Percentiles rank a stretch among this genome's conserved stretches.
phyloP scores from a whole-genome alignment of 2,797 vertebrate species.

The Paratrypauchen microcephalus region DNA sequence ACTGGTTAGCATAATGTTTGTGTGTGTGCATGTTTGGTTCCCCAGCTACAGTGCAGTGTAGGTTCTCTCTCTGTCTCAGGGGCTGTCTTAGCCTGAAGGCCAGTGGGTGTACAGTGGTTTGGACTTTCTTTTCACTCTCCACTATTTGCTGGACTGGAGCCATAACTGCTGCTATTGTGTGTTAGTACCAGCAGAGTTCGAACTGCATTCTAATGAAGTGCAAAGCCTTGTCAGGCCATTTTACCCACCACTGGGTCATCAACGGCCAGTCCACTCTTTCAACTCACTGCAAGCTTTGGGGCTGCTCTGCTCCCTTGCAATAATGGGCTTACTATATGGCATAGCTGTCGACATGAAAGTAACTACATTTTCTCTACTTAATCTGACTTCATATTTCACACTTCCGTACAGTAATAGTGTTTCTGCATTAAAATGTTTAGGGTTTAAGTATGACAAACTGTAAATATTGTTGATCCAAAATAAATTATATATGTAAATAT shows the following conservation, averaged over 20 bases:
- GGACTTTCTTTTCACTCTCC: conserved; percentile 50
- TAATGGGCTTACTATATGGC: conserved; percentile 1
- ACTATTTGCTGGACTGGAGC: conserved; percentile 50
- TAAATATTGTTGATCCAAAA: background rate
- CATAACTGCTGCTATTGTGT: conserved; percentile 66
- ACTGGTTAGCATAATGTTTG: conserved; percentile 61
- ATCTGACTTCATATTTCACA: background rate
- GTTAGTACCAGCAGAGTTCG: conserved; percentile 29
- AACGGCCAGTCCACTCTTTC: conserved; percentile 43
- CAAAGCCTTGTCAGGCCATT: conserved; percentile 53
- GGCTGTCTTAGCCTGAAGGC: conserved; percentile 29
- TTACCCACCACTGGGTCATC: conserved; percentile 43
- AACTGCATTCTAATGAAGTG: conserved; percentile 62
- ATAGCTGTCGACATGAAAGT: background rate
- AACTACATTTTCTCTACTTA: background rate
- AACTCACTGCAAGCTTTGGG: conserved; percentile 41
- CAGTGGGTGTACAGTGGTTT: conserved; percentile 63
- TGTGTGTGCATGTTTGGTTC: conserved; percentile 27
- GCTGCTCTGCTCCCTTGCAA: conserved; percentile 34
- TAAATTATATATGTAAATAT: too few species aligned
- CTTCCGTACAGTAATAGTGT: background rate
- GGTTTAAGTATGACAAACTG: background rate
- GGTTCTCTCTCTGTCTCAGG: conserved; percentile 14
- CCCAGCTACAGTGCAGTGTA: conserved; percentile 21
- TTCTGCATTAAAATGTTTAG: too few species aligned